A percentile compares a stretch with the other conserved stretches of the same genome.
Conservation (phyloP, 2,888 invertebrate genomes). For the Boloria euphrosyne region DNA sequence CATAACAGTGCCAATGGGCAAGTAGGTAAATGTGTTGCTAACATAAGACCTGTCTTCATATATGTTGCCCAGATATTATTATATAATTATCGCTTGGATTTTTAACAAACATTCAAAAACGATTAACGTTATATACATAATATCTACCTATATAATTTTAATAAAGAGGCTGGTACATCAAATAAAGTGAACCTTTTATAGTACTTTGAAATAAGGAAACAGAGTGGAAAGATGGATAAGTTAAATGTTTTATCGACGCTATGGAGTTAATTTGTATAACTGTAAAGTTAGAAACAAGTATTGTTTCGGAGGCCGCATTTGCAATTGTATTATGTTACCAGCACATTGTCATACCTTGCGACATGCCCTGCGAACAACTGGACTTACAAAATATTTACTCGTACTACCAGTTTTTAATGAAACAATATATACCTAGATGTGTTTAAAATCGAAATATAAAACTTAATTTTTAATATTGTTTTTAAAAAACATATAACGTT, state of each 20-base stretch:
- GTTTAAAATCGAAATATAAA: no score
- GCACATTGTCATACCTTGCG: conserved; percentile 57
- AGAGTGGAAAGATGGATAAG: conserved; percentile 37
- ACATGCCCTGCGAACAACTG: conserved; percentile 60
- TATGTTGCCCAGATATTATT: no score
- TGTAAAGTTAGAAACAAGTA: conserved; percentile 54
- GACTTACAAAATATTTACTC: conserved; percentile 63
- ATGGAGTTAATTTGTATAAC: conserved; percentile 46
- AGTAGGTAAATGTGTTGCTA: no score
- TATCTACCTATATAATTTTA: no score
- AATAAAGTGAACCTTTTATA: background rate
- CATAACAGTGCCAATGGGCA: no score
- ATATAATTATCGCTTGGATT: no score
- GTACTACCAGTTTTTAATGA: conserved; percentile 42
- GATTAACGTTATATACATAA: no score
- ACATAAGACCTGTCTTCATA: no score
- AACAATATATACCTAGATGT: no score
- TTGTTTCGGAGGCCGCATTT: conserved; percentile 60
- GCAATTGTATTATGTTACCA: conserved; percentile 62
- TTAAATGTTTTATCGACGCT: conserved; percentile 42
- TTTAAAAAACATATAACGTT: no score
- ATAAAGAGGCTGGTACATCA: background rate
- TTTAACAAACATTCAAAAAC: no score
- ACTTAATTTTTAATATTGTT: no score
- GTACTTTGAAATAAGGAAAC: conserved; percentile 26